Percentiles rank a stretch among this genome's conserved stretches.
Conservation (phyloP, 2,113 vertebrate genomes). For the Ploceus nigricollis region DNA sequence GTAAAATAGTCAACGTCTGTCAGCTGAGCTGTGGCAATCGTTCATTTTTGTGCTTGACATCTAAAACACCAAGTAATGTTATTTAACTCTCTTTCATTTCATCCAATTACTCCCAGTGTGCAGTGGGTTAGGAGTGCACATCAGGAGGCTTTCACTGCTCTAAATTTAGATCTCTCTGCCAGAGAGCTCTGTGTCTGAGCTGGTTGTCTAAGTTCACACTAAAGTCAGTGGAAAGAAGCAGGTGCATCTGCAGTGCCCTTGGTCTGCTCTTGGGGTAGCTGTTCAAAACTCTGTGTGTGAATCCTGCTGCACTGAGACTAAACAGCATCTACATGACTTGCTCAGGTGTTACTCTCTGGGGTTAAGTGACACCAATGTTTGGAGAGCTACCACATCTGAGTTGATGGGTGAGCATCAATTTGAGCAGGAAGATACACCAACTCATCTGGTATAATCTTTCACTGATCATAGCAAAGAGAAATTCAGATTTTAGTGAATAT, state of each 20-base stretch:
- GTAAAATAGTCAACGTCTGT: background rate
- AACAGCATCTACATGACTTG: background rate
- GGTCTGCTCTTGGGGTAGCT: background rate
- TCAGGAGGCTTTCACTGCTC: background rate
- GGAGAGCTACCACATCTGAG: background rate
- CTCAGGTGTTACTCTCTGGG: background rate
- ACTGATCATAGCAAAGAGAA: background rate
- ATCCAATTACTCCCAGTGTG: background rate
- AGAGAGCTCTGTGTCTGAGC: background rate
- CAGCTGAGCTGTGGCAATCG: background rate
- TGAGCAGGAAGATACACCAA: background rate
- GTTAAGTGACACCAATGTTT: background rate
- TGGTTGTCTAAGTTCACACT: background rate
- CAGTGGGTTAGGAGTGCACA: background rate
- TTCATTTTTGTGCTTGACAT: background rate
- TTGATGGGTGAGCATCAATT: background rate
- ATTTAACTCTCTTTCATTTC: background rate
- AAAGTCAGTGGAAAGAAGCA: conserved; percentile 8
- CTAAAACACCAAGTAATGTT: background rate
- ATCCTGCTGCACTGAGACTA: background rate
- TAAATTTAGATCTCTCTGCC: background rate
- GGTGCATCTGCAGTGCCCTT: background rate
- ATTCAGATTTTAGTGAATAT: background rate
- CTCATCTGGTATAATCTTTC: background rate
- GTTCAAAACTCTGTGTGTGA: background rate